These are phyloP conservation scores for Gopherus flavomarginatus DNA, from an alignment of 2,113 vertebrate species.

Conservation along the genomic window DNA sequence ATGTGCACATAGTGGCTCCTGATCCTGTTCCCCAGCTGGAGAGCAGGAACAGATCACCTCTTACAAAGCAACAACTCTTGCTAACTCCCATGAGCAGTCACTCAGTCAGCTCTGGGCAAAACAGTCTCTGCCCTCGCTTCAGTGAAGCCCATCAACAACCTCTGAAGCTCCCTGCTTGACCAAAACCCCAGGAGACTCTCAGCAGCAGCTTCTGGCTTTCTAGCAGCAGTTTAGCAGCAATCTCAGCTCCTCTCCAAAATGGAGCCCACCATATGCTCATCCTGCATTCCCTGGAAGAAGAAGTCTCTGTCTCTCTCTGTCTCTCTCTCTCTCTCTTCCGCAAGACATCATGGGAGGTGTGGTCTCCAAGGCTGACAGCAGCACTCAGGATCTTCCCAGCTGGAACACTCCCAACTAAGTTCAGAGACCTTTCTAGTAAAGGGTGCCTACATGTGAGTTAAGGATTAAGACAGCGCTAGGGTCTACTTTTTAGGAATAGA, in stretches of 20 bases:
- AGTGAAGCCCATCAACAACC: too few species aligned
- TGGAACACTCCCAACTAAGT: neutral
- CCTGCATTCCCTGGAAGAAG: too few species aligned
- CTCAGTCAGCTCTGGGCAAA: too few species aligned
- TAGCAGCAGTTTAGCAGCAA: too few species aligned
- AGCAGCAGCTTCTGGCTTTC: neutral
- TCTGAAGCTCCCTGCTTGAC: neutral
- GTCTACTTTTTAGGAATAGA: neutral
- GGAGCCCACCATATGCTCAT: neutral
- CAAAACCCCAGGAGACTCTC: neutral
- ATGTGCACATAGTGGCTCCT: fast-evolving
- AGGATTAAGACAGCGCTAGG: neutral
- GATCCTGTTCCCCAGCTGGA: too few species aligned
- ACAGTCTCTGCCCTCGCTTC: too few species aligned
- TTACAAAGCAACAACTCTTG: too few species aligned
- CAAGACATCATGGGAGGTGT: neutral
- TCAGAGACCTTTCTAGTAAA: neutral
- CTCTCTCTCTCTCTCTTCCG: neutral
- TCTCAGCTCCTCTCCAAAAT: neutral
- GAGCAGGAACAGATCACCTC: too few species aligned
- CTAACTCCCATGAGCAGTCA: too few species aligned
- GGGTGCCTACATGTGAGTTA: neutral
- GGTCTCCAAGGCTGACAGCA: neutral
- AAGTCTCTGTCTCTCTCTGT: neutral
- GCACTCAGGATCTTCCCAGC: neutral